A percentile compares a stretch with the other conserved stretches of the same genome.
Evolutionary conservation across 2,113 vertebrate species (phyloP).

Genomic region (Taxidea taxus): DNA sequence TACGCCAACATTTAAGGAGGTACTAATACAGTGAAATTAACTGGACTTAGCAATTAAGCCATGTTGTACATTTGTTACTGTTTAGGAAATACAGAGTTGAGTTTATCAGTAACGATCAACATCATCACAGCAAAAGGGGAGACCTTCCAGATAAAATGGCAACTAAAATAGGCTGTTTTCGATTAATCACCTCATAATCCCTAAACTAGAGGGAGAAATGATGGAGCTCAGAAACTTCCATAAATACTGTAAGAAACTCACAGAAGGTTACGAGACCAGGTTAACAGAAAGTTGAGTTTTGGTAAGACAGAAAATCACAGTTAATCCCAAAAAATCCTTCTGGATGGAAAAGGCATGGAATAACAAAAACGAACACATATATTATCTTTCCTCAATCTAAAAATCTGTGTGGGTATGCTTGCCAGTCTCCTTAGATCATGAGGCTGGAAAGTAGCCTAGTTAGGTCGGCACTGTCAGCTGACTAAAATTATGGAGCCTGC

Average conservation of each 20-base stretch:
- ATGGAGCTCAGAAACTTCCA: background rate
- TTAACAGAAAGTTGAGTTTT: background rate
- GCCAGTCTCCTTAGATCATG: background rate
- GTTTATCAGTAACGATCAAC: background rate
- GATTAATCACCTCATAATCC: background rate
- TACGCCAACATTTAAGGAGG: background rate
- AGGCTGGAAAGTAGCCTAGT: background rate
- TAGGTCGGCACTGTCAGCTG: no score
- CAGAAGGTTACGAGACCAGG: background rate
- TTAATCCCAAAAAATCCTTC: background rate
- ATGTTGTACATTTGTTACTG: background rate
- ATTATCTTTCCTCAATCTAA: background rate
- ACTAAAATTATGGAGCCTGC: background rate
- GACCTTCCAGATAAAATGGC: background rate
- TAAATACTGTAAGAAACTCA: background rate
- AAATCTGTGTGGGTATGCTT: background rate
- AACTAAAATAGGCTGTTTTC: background rate
- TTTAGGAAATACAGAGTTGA: background rate
- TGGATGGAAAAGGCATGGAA: background rate
- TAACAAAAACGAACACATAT: background rate
- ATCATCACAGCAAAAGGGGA: background rate
- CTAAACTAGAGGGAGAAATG: background rate
- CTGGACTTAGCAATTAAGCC: background rate
- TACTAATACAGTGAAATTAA: background rate
- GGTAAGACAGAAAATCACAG: background rate